Base-by-base conservation (phyloP, 2,888 invertebrate species). In the Hemistola chrysoprasaria region DNA sequence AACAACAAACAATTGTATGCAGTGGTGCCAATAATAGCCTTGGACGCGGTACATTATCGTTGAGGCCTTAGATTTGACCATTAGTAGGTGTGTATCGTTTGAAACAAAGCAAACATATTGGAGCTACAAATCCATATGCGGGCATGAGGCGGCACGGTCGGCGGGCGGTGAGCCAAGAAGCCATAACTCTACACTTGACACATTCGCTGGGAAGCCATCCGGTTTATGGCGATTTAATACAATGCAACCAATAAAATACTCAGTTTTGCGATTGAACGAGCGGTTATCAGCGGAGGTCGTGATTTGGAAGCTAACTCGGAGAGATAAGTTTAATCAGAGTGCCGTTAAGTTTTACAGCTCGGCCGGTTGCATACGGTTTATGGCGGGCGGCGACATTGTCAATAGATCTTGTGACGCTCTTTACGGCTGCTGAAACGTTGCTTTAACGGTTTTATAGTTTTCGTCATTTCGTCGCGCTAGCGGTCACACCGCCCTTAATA, bases 361-460 rank as follows among this genome's bases (percentile, higher is more conserved):
- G 61, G 77, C 70, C 76, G 80, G 85, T 73, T 87, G 87, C 88
- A 87, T 87, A 86, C 85, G 85, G 75, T 87, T 87, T 88, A 88
- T 83, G 68, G 85, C 74, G 81, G 78, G 72, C 73, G 78, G 78
- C 81, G 85, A 88, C 88, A 87, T 87, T 88, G 88, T 88, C 88
- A 86, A 88, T 86, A 87, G 86, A 87, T 86, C 87, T 83, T 76
- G 84, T 80, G 80, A 80, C 80, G 78, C 81, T 85, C 87, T 87
- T 88, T 87, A 88, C 85, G 72, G 84, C 85, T 83, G 81, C 80
- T 85, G 86, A 85, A 87, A 87, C 82, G 86, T 82, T 86, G 81
- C 85, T 87, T 87, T 87, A 87, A 86, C 85, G 76, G 84, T 88
- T 88, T 88, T 88, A 88, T 88, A 87, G 87, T 87, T 86, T 85